A percentile compares a stretch with the other conserved stretches of the same genome.
Conservation (phyloP, 2,797 vertebrate genomes). For the Arctocebus calabarensis region DNA sequence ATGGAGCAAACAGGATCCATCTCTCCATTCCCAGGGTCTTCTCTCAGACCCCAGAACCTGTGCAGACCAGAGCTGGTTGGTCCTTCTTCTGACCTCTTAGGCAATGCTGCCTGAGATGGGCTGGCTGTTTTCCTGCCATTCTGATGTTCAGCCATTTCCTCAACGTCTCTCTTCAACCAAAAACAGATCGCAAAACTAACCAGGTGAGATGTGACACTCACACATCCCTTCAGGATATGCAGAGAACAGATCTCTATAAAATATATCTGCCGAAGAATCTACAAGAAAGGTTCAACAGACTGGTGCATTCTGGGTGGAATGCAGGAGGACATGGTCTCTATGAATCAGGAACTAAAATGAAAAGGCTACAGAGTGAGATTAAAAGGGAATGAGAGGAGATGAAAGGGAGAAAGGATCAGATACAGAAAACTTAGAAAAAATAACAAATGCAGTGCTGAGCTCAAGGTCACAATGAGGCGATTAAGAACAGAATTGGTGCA, state of each 20-base stretch:
- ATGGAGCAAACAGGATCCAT: neutral
- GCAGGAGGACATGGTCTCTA: neutral
- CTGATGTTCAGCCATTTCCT: neutral
- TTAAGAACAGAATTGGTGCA: neutral
- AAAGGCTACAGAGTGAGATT: neutral
- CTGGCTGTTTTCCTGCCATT: neutral
- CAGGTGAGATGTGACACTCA: neutral
- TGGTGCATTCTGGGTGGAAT: neutral
- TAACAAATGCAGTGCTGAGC: neutral
- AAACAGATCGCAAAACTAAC: neutral
- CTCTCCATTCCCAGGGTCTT: neutral
- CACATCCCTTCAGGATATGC: neutral
- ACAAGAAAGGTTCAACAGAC: neutral
- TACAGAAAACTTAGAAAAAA: neutral
- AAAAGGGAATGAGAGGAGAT: neutral
- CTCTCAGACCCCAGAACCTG: neutral
- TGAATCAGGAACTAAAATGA: neutral
- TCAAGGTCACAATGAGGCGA: neutral
- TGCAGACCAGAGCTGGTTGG: neutral
- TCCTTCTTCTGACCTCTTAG: neutral
- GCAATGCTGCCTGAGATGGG: too few species aligned
- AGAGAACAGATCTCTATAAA: neutral
- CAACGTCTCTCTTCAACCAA: neutral
- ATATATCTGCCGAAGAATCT: neutral
- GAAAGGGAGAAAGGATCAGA: neutral